phyloP scores from a whole-genome alignment of 2,888 invertebrate species.

The Drosophila neonasuta region DNA sequence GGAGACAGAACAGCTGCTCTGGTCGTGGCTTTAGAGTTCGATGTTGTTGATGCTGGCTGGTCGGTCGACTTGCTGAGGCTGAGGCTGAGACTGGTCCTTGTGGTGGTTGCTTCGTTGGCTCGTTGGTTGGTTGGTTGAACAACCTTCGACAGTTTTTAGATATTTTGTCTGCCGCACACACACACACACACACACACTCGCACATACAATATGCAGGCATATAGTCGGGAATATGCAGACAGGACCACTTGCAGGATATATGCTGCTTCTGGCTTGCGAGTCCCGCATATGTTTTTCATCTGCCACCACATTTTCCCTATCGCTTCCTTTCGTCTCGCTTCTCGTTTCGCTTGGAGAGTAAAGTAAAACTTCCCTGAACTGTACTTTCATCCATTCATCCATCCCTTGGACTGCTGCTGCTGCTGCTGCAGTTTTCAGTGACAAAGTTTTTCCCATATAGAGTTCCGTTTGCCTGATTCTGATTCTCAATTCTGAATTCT shows the following conservation, averaged over 20 bases:
- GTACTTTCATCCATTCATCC: conserved; percentile 43
- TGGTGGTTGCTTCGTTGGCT: conserved; percentile 45
- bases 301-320: conserved; percentile 42
- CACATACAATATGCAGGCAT: no score
- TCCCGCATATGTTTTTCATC: conserved; percentile 71
- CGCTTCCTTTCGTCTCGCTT: conserved; percentile 21
- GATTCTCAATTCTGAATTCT: conserved; percentile 21
- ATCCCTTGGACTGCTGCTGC: conserved; percentile 38
- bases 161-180: conserved; percentile 64
- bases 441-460: conserved; percentile 57
- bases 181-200: conserved; percentile 22
- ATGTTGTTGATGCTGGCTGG: conserved; percentile 24
- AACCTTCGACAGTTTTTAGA: conserved; percentile 71
- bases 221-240: conserved; percentile 34
- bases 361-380: conserved; percentile 50
- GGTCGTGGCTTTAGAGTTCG: conserved; percentile 31
- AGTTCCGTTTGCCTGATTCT: conserved; percentile 12
- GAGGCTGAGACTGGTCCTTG: conserved; percentile 19
- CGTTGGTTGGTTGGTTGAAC: conserved; percentile 68
- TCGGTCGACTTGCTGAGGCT: conserved; percentile 16
- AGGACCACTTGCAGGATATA: conserved; percentile 62
- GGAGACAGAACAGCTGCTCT: conserved; percentile 66
- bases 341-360: conserved; percentile 38
- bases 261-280: conserved; percentile 24
- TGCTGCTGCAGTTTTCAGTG: conserved; percentile 35